phyloP scores from a whole-genome alignment of 1,140 invertebrate genomes.

The Lordiphosa mommai region DNA sequence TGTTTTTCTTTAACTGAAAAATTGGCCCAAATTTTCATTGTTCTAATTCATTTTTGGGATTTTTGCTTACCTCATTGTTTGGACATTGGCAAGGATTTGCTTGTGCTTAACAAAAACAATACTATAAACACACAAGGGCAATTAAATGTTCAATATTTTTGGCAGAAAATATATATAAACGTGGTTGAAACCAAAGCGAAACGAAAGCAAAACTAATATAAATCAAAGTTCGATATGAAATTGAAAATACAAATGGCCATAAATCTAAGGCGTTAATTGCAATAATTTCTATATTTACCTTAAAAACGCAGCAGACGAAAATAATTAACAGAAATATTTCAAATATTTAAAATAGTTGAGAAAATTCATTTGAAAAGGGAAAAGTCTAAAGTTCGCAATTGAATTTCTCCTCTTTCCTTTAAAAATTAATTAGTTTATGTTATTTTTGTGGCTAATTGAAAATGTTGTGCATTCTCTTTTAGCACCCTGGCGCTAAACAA shows the following conservation, averaged over 20 bases:
- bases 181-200: not conserved
- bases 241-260: slow-evolving; percentile 20
- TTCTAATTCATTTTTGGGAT: not conserved
- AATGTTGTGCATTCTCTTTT: slow-evolving; percentile 24
- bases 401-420: not conserved
- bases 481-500: slow-evolving; percentile 28
- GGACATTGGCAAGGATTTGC: slow-evolving; percentile 1
- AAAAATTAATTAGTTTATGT: not conserved
- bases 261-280: slow-evolving; percentile 42
- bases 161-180: slow-evolving; percentile 13
- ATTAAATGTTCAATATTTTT: slow-evolving; percentile 28
- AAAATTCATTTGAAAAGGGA: not conserved
- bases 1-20: not conserved
- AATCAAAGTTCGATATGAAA: slow-evolving; percentile 7
- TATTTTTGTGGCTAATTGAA: slow-evolving; percentile 7
- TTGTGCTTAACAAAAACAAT: slow-evolving; percentile 3
- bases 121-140: slow-evolving; percentile 25
- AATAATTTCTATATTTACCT: slow-evolving; percentile 27
- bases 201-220: not conserved
- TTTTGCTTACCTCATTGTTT: slow-evolving; percentile 15
- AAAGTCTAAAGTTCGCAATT: not conserved
- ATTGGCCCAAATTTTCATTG: slow-evolving; percentile 15
- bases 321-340: slow-evolving; percentile 11
- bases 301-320: slow-evolving; percentile 6
- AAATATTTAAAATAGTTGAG: not conserved